Evolutionary conservation across 1,140 invertebrate genomes (phyloP), one percentile per base, ranked within the genome.

Genomic region (Carcinoscorpius rotundicauda): DNA sequence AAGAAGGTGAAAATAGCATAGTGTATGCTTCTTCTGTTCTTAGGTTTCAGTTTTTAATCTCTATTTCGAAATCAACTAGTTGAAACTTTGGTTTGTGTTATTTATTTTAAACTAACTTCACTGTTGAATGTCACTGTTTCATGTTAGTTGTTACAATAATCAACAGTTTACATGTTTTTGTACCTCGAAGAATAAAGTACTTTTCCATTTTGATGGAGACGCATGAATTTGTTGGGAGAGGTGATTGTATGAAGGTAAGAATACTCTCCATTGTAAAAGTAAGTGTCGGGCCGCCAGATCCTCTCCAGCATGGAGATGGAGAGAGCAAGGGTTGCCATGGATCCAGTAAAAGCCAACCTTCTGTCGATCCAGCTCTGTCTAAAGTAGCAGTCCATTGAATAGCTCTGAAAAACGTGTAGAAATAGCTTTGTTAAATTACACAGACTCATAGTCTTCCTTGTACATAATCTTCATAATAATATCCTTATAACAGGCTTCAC

Each of bases 351-450:
- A 63, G 88, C 89, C 0, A 94, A 78, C 3, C 91, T 81, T 49
- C 85, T 82, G 75, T 94, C 91, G 6, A 86, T 81, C 90, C 91
- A 89, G 50, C 85, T 85, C 76, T 93, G 91, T 6, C 94, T 84
- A 75, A 97, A 96, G 75, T 97, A 97, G 76, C 93, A 95, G 73
- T 97, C 93, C 88, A 97, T 94, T 4, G 92, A 94, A 74, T 96
- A 98, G 74, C 92, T 90, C 89, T 92, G 75, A 10, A 78, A 52
- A 29, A 29, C 0, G 29, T 29, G 29, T 29, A 29, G 29, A 48
- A 5, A 51, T 51, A 51, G 52, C 29, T 29, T 29, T 29, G 29
- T 29, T 29, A 29, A 60, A 52, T 10, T 11, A 9, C 48, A 64
- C 8, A 11, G 60, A 60, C 8, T 9, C n/a, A 11, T 1, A 29